Conservation (phyloP, 2,888 invertebrate genomes). For the Melieria omissa region DNA sequence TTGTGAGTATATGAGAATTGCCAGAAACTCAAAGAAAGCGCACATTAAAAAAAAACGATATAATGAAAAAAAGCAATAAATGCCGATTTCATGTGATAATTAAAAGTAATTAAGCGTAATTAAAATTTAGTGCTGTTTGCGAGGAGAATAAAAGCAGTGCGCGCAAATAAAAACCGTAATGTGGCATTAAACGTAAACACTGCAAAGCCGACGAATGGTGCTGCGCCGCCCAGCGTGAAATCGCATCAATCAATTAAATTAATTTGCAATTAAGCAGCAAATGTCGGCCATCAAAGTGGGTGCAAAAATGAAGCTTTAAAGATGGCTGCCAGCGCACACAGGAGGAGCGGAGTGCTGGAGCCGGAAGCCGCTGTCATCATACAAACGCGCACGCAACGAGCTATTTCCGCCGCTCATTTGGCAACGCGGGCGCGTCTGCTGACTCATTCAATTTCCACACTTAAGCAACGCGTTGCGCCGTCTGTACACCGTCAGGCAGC, state of each 20-base stretch:
- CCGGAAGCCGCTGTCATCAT: no score
- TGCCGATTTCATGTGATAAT: neutral
- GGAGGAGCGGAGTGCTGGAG: no score
- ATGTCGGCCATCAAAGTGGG: slow-evolving; percentile 18
- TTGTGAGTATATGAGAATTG: neutral
- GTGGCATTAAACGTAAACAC: no score
- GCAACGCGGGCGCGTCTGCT: no score
- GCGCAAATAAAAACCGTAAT: no score
- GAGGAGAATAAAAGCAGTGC: neutral
- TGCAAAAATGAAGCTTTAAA: neutral
- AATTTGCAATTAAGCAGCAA: slow-evolving; percentile 34
- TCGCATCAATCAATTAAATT: slow-evolving; percentile 33
- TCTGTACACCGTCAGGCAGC: no score
- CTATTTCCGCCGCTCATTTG: no score
- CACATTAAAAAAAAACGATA: slow-evolving; percentile 5
- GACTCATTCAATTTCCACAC: no score
- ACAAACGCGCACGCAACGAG: no score
- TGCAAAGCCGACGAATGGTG: no score
- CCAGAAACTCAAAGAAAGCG: neutral
- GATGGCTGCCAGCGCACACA: no score
- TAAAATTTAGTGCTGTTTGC: slow-evolving; percentile 1
- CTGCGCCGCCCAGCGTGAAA: slow-evolving; percentile 9
- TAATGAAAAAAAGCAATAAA: neutral
- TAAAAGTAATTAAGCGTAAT: slow-evolving; percentile 1
- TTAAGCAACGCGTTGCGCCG: no score